Percentiles rank a stretch among this genome's conserved stretches.
These are phyloP conservation scores for Pteropus alecto DNA, from an alignment of 2,113 vertebrate species.

Conservation along the genomic window DNA sequence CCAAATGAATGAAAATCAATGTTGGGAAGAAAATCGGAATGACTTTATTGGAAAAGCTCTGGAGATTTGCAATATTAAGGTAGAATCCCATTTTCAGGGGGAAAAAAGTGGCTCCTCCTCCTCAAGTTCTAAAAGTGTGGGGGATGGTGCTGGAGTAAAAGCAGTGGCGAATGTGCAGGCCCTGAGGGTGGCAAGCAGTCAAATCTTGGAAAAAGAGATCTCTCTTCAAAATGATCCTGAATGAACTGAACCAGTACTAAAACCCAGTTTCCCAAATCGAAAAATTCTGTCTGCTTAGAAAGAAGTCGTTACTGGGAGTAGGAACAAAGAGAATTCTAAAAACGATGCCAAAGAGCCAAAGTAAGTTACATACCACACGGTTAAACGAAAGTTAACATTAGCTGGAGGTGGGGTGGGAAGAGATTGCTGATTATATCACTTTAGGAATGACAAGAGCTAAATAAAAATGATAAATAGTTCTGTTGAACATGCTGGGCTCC, in stretches of 20 bases:
- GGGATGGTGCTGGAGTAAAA: background rate
- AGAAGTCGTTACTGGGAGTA: slow-evolving; percentile 30
- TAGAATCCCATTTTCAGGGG: slow-evolving; percentile 12
- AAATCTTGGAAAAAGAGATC: background rate
- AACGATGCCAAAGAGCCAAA: slow-evolving; percentile 29
- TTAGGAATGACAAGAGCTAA: slow-evolving; percentile 35
- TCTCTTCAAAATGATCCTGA: slow-evolving; percentile 17
- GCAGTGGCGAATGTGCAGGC: background rate
- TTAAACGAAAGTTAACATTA: slow-evolving; percentile 55
- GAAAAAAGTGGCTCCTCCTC: background rate
- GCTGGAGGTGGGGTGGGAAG: background rate
- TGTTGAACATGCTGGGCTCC: background rate
- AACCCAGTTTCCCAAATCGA: background rate
- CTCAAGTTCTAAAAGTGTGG: background rate
- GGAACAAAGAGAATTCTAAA: slow-evolving; percentile 60
- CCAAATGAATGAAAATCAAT: slow-evolving; percentile 55
- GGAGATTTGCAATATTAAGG: slow-evolving; percentile 31
- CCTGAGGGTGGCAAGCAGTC: background rate
- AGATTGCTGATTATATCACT: background rate
- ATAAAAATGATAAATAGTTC: slow-evolving; percentile 14
- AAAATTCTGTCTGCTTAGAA: slow-evolving; percentile 39
- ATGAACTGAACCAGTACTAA: slow-evolving; percentile 36
- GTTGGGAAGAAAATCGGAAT: slow-evolving; percentile 18
- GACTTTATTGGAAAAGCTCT: background rate
- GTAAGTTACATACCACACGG: background rate